These are phyloP conservation scores for Argya squamiceps DNA, from an alignment of 2,797 vertebrate genomes.

Conservation along the genomic window DNA sequence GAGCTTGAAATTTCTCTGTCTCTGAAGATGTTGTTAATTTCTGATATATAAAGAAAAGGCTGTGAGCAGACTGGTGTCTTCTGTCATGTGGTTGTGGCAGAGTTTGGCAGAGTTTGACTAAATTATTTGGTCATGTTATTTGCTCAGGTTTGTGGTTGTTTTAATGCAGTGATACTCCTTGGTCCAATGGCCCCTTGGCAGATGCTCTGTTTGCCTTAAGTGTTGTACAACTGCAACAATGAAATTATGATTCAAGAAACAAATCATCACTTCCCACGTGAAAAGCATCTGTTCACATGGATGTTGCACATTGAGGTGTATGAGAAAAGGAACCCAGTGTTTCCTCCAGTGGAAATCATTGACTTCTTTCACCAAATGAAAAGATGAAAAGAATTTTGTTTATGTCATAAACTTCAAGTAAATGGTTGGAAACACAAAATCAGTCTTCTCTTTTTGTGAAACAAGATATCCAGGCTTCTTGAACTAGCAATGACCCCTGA, in stretches of 20 bases:
- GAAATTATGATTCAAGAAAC: background rate
- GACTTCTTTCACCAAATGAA: background rate
- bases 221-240: background rate
- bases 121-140: background rate
- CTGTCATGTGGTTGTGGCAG: fast-evolving
- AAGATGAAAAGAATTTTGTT: background rate
- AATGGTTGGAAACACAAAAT: background rate
- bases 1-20: background rate
- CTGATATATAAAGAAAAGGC: background rate
- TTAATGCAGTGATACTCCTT: background rate
- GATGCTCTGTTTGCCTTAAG: background rate
- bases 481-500: background rate
- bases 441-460: background rate
- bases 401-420: background rate
- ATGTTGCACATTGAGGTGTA: background rate
- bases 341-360: background rate
- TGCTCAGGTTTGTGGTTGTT: background rate
- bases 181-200: background rate
- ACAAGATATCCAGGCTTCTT: background rate
- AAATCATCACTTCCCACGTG: background rate
- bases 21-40: background rate
- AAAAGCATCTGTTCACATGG: background rate
- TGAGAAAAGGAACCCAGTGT: background rate
- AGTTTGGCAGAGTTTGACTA: background rate
- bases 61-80: background rate